These are phyloP conservation scores for Caradrina clavipalpis DNA, from an alignment of 2,888 invertebrate species.

Conservation along the genomic window DNA sequence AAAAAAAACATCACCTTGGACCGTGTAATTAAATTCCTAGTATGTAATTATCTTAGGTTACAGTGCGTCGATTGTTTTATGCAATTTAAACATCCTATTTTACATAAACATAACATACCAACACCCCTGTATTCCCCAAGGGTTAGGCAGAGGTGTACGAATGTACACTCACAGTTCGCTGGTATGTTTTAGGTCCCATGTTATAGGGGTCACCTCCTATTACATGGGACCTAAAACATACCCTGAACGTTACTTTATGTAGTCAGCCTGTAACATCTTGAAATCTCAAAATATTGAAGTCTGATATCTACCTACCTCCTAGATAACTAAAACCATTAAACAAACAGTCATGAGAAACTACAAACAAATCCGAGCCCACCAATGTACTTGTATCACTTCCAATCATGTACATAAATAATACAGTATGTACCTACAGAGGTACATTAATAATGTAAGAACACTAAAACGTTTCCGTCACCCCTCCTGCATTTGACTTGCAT, in stretches of 20 bases:
- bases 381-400: constrained; percentile 13
- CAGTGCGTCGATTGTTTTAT: neutral
- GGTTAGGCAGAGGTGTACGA: too few species aligned
- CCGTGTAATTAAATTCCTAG: constrained; percentile 36
- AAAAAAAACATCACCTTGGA: constrained; percentile 49
- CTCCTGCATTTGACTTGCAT: constrained; percentile 51
- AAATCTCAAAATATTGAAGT: neutral
- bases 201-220: too few species aligned
- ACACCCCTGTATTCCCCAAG: too few species aligned
- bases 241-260: too few species aligned
- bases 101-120: too few species aligned
- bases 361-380: constrained; percentile 1
- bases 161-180: too few species aligned
- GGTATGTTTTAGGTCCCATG: too few species aligned
- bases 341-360: neutral
- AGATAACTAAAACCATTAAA: neutral
- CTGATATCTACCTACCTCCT: neutral
- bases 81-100: neutral
- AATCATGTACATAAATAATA: constrained; percentile 42
- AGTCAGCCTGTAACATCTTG: too few species aligned
- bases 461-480: constrained; percentile 45
- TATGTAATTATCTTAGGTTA: neutral
- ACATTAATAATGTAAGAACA: constrained; percentile 48
- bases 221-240: too few species aligned
- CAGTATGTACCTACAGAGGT: constrained; percentile 11